A percentile compares a stretch with the other conserved stretches of the same genome.
phyloP scores from a whole-genome alignment of 2,797 vertebrate species.

The Amazona finschi region DNA sequence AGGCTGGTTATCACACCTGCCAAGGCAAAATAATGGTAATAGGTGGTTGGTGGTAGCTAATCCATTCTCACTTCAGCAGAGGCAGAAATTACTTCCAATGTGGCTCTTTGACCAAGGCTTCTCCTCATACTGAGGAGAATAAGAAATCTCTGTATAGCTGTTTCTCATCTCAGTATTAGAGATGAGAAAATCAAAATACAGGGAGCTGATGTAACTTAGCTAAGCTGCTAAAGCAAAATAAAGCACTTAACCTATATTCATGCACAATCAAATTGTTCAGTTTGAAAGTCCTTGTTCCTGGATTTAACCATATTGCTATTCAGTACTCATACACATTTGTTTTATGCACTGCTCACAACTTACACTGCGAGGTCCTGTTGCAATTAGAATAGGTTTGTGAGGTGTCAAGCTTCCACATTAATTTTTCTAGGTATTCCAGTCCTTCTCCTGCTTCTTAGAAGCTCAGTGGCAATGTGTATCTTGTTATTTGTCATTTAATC shows the following conservation, averaged over 20 bases:
- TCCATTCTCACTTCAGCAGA: not conserved
- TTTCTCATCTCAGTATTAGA: not conserved
- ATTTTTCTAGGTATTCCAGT: not conserved
- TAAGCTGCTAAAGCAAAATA: not conserved
- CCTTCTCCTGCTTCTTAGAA: not conserved
- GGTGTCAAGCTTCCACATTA: not conserved
- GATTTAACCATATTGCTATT: not conserved
- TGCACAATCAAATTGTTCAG: not conserved
- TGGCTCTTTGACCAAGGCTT: not conserved
- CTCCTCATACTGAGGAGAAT: not conserved
- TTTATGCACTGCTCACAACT: rapidly evolving
- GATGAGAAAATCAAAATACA: not conserved
- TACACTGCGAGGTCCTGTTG: not conserved
- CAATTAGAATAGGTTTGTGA: not conserved
- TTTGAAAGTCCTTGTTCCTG: not conserved
- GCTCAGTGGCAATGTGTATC: not conserved
- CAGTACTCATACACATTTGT: not conserved
- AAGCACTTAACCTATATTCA: not conserved
- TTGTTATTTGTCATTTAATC: not conserved
- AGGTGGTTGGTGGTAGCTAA: not conserved
- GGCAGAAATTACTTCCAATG: not conserved
- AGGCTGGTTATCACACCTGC: not conserved
- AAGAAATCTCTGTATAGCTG: not conserved
- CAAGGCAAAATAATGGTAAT: not conserved
- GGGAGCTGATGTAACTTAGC: not conserved